Evolutionary conservation across 2,797 vertebrate species (phyloP).

Genomic region (Pygocentrus nattereri): DNA sequence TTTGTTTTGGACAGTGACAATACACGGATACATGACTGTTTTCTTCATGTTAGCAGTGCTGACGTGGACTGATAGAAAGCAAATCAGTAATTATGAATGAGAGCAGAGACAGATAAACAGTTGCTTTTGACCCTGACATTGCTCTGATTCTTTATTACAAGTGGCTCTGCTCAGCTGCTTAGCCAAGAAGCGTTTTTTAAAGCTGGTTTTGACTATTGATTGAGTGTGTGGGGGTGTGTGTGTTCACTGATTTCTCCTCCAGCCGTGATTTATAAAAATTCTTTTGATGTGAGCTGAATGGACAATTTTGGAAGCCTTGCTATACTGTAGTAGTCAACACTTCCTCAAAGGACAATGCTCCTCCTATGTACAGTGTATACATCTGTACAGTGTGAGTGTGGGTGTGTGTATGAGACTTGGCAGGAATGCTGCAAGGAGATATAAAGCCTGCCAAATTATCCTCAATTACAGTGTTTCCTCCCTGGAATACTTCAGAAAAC

Average conservation of each 20-base stretch:
- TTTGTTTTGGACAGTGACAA: neutral
- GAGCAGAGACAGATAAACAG: neutral
- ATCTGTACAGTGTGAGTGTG: slow-evolving; percentile 17
- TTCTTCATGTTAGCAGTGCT: slow-evolving; percentile 8
- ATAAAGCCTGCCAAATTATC: slow-evolving; percentile 49
- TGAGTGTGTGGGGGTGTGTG: slow-evolving; percentile 38
- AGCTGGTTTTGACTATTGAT: neutral
- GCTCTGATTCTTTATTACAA: neutral
- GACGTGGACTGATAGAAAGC: neutral
- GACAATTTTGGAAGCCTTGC: slow-evolving; percentile 77
- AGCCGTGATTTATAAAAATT: slow-evolving; percentile 73
- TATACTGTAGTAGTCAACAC: slow-evolving; percentile 74
- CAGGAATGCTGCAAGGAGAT: slow-evolving; percentile 49
- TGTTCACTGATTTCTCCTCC: slow-evolving; percentile 22
- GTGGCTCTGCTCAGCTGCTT: neutral
- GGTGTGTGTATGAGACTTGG: slow-evolving; percentile 30
- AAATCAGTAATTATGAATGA: neutral
- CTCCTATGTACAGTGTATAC: slow-evolving; percentile 52
- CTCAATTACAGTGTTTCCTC: slow-evolving; percentile 53
- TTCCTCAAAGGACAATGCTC: slow-evolving; percentile 46
- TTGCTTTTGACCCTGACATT: neutral
- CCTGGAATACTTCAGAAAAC: slow-evolving; percentile 46
- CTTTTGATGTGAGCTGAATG: slow-evolving; percentile 81
- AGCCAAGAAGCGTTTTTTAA: neutral
- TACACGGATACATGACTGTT: neutral